Evolutionary conservation across 2,797 vertebrate species (phyloP).

Genomic region (Pantherophis vulpinus): DNA sequence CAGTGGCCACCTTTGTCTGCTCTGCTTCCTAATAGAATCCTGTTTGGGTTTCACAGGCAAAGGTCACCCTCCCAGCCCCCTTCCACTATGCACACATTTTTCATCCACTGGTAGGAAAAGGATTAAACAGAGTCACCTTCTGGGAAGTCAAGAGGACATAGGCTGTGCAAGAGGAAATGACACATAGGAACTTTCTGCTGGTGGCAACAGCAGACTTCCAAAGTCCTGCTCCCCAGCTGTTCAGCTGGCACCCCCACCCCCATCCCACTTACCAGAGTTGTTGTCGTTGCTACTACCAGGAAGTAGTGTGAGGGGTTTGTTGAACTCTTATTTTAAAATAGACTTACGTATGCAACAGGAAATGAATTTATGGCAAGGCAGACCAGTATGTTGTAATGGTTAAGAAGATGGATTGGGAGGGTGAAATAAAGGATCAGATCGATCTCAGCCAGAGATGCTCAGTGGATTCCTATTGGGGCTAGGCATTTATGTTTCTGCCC

Average conservation of each 20-base stretch:
- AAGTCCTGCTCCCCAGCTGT: not conserved
- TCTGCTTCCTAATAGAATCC: not conserved
- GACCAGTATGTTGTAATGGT: not conserved
- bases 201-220: not conserved
- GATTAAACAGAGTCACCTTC: not conserved
- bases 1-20: not conserved
- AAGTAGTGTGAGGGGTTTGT: not conserved
- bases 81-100: not conserved
- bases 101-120: not conserved
- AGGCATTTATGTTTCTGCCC: not conserved
- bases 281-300: not conserved
- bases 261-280: not conserved
- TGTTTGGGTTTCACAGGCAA: not conserved
- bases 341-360: not conserved
- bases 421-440: not conserved
- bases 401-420: not conserved
- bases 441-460: not conserved
- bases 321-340: not conserved
- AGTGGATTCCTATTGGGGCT: not conserved
- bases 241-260: not conserved
- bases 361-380: not conserved
- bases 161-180: slow-evolving; percentile 9
- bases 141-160: not conserved
- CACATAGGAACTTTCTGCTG: not conserved
- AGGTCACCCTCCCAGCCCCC: not conserved